Conservation (phyloP, 1,140 invertebrate species). For the Nasonia longicornis region DNA sequence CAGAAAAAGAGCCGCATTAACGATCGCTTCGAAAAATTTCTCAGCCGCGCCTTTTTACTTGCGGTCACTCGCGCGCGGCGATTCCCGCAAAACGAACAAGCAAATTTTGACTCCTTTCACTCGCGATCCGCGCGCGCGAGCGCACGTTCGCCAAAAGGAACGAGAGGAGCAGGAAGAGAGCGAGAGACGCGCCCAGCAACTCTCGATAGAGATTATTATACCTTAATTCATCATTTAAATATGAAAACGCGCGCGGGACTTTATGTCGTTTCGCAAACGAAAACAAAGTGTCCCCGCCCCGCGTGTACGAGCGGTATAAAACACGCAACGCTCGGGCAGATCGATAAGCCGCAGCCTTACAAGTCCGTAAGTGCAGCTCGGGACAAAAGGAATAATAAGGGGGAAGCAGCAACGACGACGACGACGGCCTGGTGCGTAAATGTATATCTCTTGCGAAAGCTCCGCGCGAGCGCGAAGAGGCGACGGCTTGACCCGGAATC, state of each 20-base stretch:
- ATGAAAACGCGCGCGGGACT: neutral
- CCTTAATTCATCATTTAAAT: constrained; percentile 27
- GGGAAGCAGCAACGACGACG: neutral
- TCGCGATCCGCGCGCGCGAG: neutral
- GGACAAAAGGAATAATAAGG: neutral
- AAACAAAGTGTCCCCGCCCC: constrained; percentile 28
- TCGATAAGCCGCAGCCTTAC: neutral
- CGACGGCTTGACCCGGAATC: constrained; percentile 4
- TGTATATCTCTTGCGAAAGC: neutral
- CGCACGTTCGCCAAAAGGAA: neutral
- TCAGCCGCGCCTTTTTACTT: neutral
- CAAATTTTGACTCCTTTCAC: constrained; percentile 25
- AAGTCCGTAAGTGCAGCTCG: neutral
- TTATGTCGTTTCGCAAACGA: constrained; percentile 1
- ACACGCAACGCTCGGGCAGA: neutral
- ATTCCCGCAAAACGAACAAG: constrained; percentile 15
- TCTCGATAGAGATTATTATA: constrained; percentile 23
- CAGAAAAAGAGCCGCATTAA: neutral
- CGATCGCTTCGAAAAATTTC: neutral
- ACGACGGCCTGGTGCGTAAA: neutral
- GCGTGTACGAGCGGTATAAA: neutral
- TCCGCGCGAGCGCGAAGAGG: no score
- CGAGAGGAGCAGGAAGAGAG: no score
- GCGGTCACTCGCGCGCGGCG: neutral
- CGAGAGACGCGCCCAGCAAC: neutral